Conservation (phyloP, 2,113 vertebrate genomes). For the Benitochromis conjunctus region DNA sequence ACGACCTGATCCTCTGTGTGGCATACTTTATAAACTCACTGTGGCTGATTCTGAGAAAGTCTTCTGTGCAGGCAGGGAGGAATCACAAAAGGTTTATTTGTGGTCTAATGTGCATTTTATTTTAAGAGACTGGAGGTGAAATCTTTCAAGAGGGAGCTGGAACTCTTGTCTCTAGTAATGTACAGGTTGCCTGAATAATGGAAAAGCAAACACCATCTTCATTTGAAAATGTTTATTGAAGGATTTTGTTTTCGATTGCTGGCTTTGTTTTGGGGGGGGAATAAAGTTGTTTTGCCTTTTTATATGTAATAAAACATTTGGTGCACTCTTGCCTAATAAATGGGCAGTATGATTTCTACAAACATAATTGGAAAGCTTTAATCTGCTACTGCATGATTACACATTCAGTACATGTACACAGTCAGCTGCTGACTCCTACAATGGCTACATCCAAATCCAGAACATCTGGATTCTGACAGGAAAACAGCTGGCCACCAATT, state of each 20-base stretch:
- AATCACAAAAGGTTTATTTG: neutral
- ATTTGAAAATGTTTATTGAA: constrained; percentile 9
- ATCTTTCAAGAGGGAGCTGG: neutral
- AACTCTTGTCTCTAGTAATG: neutral
- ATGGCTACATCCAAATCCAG: neutral
- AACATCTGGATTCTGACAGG: neutral
- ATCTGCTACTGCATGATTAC: neutral
- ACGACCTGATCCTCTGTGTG: neutral
- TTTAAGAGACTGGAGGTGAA: neutral
- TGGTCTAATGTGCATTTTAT: neutral
- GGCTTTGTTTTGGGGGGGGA: constrained; percentile 12
- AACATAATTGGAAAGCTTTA: neutral
- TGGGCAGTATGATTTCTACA: neutral
- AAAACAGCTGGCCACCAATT: neutral
- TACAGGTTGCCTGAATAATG: neutral
- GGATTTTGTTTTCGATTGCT: constrained; percentile 33
- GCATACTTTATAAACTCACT: neutral
- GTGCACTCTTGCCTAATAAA: constrained; percentile 39
- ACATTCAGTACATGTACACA: neutral
- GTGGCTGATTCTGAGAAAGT: neutral
- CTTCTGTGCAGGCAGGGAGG: neutral
- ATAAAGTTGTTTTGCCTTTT: constrained; percentile 48
- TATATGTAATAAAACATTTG: constrained; percentile 69
- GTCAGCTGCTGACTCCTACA: neutral
- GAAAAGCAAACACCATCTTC: neutral